Evolutionary conservation across 2,888 invertebrate genomes (phyloP).

Genomic region (Scaptomyza tumidula): DNA sequence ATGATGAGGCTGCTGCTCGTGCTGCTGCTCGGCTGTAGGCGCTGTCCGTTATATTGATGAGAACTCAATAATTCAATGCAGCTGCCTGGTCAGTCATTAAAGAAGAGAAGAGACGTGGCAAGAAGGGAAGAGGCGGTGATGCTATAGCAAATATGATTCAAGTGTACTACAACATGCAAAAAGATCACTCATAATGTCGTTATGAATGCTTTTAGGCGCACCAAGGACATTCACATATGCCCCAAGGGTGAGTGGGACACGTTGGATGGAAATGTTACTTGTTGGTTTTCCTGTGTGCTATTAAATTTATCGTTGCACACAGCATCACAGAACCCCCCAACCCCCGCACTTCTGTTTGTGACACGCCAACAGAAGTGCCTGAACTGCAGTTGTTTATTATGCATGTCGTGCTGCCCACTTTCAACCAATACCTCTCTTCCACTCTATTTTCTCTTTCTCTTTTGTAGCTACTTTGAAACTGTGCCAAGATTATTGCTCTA

Average conservation of each 20-base stretch:
- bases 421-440: not conserved
- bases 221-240: constrained; percentile 45
- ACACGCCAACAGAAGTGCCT: constrained; percentile 42
- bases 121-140: not conserved
- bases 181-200: constrained; percentile 61
- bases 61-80: constrained; percentile 65
- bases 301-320: constrained; percentile 46
- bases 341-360: not conserved
- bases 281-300: constrained; percentile 29
- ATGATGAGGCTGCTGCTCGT: constrained; percentile 34
- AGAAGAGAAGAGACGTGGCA: constrained; percentile 9
- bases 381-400: constrained; percentile 55
- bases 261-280: constrained; percentile 21
- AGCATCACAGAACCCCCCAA: constrained; percentile 7
- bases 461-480: constrained; percentile 19
- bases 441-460: not conserved
- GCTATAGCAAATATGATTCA: constrained; percentile 19
- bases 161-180: constrained; percentile 22
- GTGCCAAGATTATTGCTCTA: constrained; percentile 74
- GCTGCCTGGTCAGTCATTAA: constrained; percentile 54
- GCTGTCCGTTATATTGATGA: constrained; percentile 43
- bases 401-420: constrained; percentile 36
- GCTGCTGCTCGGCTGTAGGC: constrained; percentile 6
- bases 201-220: constrained; percentile 56
- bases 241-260: constrained; percentile 2